Conservation (phyloP, 1,140 invertebrate species). For the Euschistus heros region DNA sequence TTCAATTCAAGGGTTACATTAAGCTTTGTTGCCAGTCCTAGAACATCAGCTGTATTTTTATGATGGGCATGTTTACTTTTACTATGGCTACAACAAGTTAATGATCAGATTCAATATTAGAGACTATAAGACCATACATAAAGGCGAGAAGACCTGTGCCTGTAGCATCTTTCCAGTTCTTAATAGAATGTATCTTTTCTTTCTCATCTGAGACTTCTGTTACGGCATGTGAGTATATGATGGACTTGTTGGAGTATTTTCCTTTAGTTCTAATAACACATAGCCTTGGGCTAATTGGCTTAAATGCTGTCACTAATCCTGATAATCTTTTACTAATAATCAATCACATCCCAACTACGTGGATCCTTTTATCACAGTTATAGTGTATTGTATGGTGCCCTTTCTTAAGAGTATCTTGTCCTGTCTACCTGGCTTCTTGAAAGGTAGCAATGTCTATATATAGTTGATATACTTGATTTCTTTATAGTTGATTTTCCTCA, state of each 20-base stretch:
- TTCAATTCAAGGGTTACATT: background rate
- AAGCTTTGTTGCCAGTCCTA: background rate
- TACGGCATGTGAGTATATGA: background rate
- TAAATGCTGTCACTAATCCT: background rate
- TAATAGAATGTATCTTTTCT: background rate
- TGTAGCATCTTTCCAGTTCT: background rate
- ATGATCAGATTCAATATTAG: too few relatives aligned
- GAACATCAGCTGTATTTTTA: background rate
- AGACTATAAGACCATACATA: too few relatives aligned
- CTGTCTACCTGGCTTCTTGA: slow-evolving; percentile 1
- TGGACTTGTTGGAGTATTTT: background rate
- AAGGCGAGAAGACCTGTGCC: too few relatives aligned
- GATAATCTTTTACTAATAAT: background rate
- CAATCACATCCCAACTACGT: background rate
- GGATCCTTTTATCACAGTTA: background rate
- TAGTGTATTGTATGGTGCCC: background rate
- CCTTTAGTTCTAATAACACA: background rate
- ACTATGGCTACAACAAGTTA: too few relatives aligned
- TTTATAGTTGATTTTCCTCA: too few relatives aligned
- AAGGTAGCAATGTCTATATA: slow-evolving; percentile 10
- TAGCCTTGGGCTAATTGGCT: background rate
- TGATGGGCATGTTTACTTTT: too few relatives aligned
- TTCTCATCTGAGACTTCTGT: background rate
- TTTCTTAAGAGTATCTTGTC: background rate
- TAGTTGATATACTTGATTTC: too few relatives aligned